Conservation (phyloP, 2,888 invertebrate species). For the Morpho deidamia region DNA sequence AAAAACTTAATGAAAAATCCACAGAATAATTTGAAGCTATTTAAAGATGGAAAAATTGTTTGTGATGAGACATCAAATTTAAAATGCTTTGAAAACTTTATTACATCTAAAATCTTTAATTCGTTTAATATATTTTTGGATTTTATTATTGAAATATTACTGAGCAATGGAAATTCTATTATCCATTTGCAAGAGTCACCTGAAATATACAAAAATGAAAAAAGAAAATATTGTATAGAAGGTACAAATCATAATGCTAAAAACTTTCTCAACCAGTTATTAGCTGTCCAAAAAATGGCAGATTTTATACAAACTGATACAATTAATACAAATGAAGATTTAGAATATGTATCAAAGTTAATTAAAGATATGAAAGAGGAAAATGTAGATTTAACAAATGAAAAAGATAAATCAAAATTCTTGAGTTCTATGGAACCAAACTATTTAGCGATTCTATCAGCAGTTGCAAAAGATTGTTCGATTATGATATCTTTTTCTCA, state of each 20-base stretch:
- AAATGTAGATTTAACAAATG: constrained; percentile 35
- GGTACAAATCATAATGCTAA: constrained; percentile 25
- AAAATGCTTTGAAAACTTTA: constrained; percentile 32
- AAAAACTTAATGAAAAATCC: constrained; percentile 72
- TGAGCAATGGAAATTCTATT: constrained; percentile 27
- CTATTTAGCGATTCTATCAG: constrained; percentile 73
- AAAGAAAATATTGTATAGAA: constrained; percentile 32
- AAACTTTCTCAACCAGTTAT: constrained; percentile 43
- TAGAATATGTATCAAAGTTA: constrained; percentile 43
- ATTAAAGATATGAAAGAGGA: constrained; percentile 34
- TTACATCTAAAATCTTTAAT: constrained; percentile 37
- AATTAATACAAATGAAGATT: constrained; percentile 23
- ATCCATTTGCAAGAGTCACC: constrained; percentile 23
- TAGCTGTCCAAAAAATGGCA: constrained; percentile 49
- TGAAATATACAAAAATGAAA: constrained; percentile 7
- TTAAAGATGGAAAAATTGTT: constrained; percentile 56
- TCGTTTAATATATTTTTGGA: constrained; percentile 42
- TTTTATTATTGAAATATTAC: constrained; percentile 49
- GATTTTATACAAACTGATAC: constrained; percentile 29
- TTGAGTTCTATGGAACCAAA: constrained; percentile 30
- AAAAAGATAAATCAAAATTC: constrained; percentile 35
- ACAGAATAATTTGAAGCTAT: constrained; percentile 82
- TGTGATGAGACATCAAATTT: constrained; percentile 41
- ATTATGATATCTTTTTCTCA: constrained; percentile 79
- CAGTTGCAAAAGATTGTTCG: constrained; percentile 84